Evolutionary conservation across 2,113 vertebrate genomes (phyloP).

Genomic region (Chiloscyllium plagiosum): DNA sequence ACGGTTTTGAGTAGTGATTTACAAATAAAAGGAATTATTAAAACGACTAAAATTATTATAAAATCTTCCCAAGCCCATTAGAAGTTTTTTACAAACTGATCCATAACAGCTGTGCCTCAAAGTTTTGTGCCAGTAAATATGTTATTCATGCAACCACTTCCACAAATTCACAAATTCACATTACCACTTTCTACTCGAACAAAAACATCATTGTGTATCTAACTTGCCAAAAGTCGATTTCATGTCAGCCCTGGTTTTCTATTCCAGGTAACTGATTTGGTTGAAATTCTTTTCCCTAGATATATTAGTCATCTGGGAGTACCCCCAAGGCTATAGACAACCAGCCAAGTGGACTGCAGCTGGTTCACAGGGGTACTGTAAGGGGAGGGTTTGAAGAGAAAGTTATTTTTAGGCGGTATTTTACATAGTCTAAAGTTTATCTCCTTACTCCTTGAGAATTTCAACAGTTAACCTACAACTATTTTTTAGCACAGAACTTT

Average conservation of each 20-base stretch:
- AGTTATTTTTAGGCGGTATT: background rate
- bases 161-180: constrained; percentile 10
- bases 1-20: background rate
- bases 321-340: background rate
- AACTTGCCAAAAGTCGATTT: background rate
- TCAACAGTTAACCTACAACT: background rate
- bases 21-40: background rate
- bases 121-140: background rate
- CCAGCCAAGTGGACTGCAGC: background rate
- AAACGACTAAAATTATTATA: background rate
- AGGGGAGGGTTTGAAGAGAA: background rate
- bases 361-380: background rate
- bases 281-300: background rate
- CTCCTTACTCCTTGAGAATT: background rate
- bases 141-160: background rate
- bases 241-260: background rate
- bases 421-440: background rate
- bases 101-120: background rate
- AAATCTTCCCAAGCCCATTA: background rate
- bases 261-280: background rate
- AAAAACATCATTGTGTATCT: background rate
- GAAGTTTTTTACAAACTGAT: background rate
- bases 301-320: background rate
- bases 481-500: background rate
- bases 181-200: background rate